Evolutionary conservation across 2,797 vertebrate genomes (phyloP).

Genomic region (Smutsia temminckii): DNA sequence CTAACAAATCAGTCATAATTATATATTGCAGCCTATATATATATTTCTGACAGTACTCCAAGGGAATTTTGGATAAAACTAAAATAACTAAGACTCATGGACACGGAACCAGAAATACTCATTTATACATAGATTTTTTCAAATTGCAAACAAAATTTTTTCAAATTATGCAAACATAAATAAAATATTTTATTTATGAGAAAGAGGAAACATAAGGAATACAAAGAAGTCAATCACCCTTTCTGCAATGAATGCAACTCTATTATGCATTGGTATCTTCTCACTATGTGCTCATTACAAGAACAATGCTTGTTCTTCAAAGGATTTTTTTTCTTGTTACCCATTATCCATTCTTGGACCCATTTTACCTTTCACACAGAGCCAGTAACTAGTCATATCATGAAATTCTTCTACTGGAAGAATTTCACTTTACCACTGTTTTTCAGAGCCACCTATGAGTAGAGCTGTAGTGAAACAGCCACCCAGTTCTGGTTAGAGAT

Average conservation of each 20-base stretch:
- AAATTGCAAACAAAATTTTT: not conserved
- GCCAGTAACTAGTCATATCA: not conserved
- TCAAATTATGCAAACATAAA: conserved; percentile 1
- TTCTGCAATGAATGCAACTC: not conserved
- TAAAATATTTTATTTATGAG: not conserved
- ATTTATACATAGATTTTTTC: not conserved
- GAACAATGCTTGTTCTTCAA: not conserved
- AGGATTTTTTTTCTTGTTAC: not conserved
- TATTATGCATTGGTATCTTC: not conserved
- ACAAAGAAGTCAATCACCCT: not conserved
- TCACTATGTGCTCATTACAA: not conserved
- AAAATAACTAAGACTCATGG: not conserved
- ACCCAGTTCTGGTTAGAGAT: not conserved
- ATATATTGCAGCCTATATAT: not conserved
- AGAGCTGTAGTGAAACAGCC: not conserved
- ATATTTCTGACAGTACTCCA: not conserved
- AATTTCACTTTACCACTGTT: not conserved
- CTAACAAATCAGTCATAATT: not conserved
- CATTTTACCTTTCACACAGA: not conserved
- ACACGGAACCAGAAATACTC: not conserved
- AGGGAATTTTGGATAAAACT: not conserved
- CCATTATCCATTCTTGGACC: not conserved
- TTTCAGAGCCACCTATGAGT: not conserved
- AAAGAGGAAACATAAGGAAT: not conserved
- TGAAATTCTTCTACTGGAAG: not conserved